Percentiles rank a stretch among this genome's conserved stretches.
phyloP scores from a whole-genome alignment of 2,888 invertebrate species.

The Pristionchus mayeri region DNA sequence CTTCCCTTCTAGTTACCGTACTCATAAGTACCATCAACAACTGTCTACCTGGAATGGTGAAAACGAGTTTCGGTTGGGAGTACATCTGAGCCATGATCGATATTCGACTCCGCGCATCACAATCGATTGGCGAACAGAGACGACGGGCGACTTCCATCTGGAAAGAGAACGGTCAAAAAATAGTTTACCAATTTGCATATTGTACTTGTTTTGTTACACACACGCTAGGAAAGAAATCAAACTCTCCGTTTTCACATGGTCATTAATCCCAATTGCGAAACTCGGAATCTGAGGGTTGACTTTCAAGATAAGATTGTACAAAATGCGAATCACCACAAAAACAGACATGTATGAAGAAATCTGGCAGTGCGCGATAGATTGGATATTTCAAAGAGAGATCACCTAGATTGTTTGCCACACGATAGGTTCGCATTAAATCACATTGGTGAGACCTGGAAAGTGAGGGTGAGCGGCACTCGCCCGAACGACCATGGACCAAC shows the following conservation, averaged over 20 bases:
- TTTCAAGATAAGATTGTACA: neutral
- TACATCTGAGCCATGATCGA: slow-evolving; percentile 96
- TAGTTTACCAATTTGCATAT: neutral
- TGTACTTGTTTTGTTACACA: neutral
- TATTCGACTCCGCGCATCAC: slow-evolving; percentile 87
- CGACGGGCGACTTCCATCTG: slow-evolving; percentile 84
- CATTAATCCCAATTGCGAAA: too few species aligned
- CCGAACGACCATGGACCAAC: slow-evolving; percentile 87
- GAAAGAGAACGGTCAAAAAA: neutral
- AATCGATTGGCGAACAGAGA: slow-evolving; percentile 85
- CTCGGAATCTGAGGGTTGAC: too few species aligned
- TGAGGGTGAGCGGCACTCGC: slow-evolving; percentile 89
- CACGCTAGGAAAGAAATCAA: too few species aligned
- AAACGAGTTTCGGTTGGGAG: slow-evolving; percentile 87
- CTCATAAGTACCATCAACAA: too few species aligned
- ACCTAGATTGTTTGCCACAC: neutral
- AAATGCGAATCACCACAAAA: neutral
- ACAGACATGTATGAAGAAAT: neutral
- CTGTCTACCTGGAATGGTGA: slow-evolving; percentile 92
- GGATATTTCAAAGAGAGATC: neutral
- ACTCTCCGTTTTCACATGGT: too few species aligned
- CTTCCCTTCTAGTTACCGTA: too few species aligned
- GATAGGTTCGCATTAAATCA: slow-evolving; percentile 76
- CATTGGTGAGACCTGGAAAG: slow-evolving; percentile 88
- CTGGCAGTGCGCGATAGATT: neutral